These are phyloP conservation scores for Netelia virgata DNA, from an alignment of 2,888 invertebrate species.

Conservation along the genomic window DNA sequence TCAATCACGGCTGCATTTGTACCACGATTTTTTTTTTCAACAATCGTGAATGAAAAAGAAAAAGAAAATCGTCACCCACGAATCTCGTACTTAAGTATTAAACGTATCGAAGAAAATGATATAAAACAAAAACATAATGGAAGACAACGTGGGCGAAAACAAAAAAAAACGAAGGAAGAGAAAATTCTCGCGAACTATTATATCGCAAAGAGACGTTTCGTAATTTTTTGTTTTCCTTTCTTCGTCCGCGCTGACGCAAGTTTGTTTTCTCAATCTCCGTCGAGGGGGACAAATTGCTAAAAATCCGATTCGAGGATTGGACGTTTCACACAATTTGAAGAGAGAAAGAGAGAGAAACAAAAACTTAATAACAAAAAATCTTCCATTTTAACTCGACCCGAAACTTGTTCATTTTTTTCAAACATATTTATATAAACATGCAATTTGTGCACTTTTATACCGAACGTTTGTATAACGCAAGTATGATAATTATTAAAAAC, in stretches of 20 bases:
- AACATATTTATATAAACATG: slow-evolving; percentile 68
- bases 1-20: slow-evolving; percentile 58
- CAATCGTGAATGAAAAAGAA: slow-evolving; percentile 41
- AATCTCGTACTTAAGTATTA: slow-evolving; percentile 63
- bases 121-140: slow-evolving; percentile 46
- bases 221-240: slow-evolving; percentile 53
- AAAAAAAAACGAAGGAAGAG: slow-evolving; percentile 23
- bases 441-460: slow-evolving; percentile 75
- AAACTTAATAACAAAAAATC: slow-evolving; percentile 6
- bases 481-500: slow-evolving; percentile 64
- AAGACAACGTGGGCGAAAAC: slow-evolving; percentile 30
- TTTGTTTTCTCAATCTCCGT: slow-evolving; percentile 4
- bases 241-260: slow-evolving; percentile 38
- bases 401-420: slow-evolving; percentile 64
- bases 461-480: slow-evolving; percentile 65
- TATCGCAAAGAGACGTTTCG: slow-evolving; percentile 59
- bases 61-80: slow-evolving; percentile 47
- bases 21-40: slow-evolving; percentile 45
- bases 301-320: not conserved
- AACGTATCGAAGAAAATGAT: slow-evolving; percentile 58
- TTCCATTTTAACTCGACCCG: slow-evolving; percentile 74
- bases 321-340: not conserved
- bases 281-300: slow-evolving; percentile 6
- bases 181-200: slow-evolving; percentile 37
- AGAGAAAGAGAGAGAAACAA: slow-evolving; percentile 3